Evolutionary conservation across 2,797 vertebrate species (phyloP).

Genomic region (Enteromius treurensis): DNA sequence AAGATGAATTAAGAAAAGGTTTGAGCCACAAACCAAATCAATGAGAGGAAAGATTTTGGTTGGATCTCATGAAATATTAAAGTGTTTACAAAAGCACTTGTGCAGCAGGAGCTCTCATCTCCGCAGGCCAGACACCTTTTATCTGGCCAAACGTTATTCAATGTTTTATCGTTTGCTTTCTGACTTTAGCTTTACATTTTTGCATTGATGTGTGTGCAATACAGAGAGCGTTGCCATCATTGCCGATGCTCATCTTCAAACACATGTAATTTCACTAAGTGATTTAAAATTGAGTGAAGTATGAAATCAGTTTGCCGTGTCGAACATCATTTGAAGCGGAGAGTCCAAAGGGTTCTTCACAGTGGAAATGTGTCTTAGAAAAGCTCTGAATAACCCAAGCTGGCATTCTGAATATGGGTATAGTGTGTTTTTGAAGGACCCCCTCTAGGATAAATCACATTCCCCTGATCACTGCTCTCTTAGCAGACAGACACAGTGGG

Average conservation of each 20-base stretch:
- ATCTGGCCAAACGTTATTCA: constrained; percentile 27
- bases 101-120: constrained; percentile 28
- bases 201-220: constrained; percentile 34
- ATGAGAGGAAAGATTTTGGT: constrained; percentile 35
- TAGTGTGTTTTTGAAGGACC: constrained; percentile 40
- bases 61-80: constrained; percentile 47
- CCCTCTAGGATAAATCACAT: constrained; percentile 51
- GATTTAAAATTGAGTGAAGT: constrained; percentile 54
- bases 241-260: constrained; percentile 50
- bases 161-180: constrained; percentile 19
- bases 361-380: constrained; percentile 54
- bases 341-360: constrained; percentile 53
- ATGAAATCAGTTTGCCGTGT: constrained; percentile 48
- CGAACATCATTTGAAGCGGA: constrained; percentile 55
- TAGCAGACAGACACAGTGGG: constrained; percentile 49
- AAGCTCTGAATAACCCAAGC: constrained; percentile 47
- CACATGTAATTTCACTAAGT: constrained; percentile 55
- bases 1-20: constrained; percentile 23
- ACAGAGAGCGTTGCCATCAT: constrained; percentile 29
- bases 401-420: constrained; percentile 45
- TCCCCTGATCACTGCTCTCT: constrained; percentile 39
- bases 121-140: constrained; percentile 35
- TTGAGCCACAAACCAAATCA: constrained; percentile 28
- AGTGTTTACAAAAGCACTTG: constrained; percentile 50
- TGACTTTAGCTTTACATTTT: constrained; percentile 38